A percentile compares a stretch with the other conserved stretches of the same genome.
phyloP scores from a whole-genome alignment of 2,888 invertebrate genomes.

The Tineola bisselliella region DNA sequence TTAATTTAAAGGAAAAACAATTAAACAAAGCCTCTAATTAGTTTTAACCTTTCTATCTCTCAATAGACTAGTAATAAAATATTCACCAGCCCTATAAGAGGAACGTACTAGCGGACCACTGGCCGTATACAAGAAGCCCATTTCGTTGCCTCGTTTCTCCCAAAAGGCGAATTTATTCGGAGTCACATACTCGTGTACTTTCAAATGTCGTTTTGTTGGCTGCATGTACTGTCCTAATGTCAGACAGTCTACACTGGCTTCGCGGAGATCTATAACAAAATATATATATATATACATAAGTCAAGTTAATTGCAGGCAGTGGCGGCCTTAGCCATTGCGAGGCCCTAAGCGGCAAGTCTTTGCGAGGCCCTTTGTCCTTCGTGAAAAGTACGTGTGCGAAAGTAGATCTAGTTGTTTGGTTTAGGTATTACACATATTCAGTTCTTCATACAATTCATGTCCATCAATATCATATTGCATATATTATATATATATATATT shows the following conservation, averaged over 20 bases:
- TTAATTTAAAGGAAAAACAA: no score
- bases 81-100: slow-evolving; percentile 98
- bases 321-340: no score
- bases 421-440: no score
- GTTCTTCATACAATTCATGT: no score
- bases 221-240: slow-evolving; percentile 99
- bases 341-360: no score
- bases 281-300: neutral
- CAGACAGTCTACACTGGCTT: slow-evolving; percentile 89
- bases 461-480: no score
- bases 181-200: slow-evolving; percentile 95
- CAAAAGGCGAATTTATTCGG: slow-evolving; percentile 92
- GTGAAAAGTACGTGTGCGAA: no score
- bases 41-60: slow-evolving; percentile 66
- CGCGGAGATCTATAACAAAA: slow-evolving; percentile 73
- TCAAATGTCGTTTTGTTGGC: slow-evolving; percentile 95
- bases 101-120: slow-evolving; percentile 97
- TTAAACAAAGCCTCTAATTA: no score
- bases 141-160: slow-evolving; percentile 80
- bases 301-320: no score
- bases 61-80: slow-evolving; percentile 84
- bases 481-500: no score
- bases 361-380: no score
- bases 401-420: no score
- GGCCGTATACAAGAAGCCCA: slow-evolving; percentile 97